Percentiles rank a stretch among this genome's conserved stretches.
Evolutionary conservation across 2,113 vertebrate genomes (phyloP).

Genomic region (Vidua macroura): DNA sequence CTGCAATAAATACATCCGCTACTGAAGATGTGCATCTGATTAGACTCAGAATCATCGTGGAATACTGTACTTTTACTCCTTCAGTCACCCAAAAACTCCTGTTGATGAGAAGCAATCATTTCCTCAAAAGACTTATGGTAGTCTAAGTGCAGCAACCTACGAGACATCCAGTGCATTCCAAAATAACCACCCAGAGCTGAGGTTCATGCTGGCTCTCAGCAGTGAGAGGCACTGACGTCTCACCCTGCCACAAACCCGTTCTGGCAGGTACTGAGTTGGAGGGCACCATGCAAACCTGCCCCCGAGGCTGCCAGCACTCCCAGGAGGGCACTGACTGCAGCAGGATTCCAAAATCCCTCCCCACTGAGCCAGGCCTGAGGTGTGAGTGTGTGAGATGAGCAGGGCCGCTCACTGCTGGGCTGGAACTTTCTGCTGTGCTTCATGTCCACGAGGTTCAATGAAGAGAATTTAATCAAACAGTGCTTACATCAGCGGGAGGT

Average conservation of each 20-base stretch:
- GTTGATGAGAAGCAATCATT: not conserved
- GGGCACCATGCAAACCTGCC: not conserved
- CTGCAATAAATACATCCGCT: not conserved
- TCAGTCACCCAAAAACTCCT: not conserved
- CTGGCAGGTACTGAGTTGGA: accelerated
- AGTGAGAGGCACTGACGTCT: accelerated
- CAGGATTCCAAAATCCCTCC: not conserved
- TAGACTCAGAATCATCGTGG: not conserved
- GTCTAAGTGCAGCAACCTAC: not conserved
- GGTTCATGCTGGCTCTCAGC: not conserved
- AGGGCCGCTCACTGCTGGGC: not conserved
- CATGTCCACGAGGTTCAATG: accelerated
- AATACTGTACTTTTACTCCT: not conserved
- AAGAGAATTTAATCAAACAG: not conserved
- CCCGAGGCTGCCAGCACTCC: accelerated
- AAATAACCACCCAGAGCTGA: not conserved
- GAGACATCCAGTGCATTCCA: not conserved
- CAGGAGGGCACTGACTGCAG: not conserved
- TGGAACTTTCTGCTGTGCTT: not conserved
- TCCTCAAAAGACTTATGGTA: not conserved
- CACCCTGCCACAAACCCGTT: not conserved
- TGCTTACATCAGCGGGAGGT: not conserved
- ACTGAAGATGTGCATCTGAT: not conserved
- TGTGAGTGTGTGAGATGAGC: accelerated
- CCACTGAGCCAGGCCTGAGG: accelerated